These are phyloP conservation scores for Vanessa tameamea DNA, from an alignment of 1,140 invertebrate genomes.

Conservation along the genomic window DNA sequence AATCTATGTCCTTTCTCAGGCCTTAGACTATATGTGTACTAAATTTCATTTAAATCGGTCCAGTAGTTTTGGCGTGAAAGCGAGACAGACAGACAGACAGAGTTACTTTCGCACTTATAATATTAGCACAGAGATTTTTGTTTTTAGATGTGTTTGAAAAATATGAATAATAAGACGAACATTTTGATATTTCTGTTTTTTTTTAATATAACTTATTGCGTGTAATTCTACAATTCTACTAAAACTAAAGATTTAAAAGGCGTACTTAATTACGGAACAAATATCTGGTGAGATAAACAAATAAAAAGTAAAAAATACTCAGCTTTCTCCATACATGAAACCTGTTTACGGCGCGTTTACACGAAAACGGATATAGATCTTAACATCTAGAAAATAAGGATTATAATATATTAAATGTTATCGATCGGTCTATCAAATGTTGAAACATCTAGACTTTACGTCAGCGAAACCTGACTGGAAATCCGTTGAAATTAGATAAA, in stretches of 20 bases:
- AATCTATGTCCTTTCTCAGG: too few species aligned
- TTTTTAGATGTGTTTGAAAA: too few species aligned
- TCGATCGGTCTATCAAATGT: background rate
- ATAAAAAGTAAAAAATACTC: constrained; percentile 28
- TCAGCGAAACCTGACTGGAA: constrained; percentile 7
- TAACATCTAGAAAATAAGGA: background rate
- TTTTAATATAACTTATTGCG: too few species aligned
- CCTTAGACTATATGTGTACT: too few species aligned
- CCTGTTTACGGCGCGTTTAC: constrained; percentile 22
- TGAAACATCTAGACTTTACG: background rate
- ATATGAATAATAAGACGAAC: too few species aligned
- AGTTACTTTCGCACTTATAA: too few species aligned
- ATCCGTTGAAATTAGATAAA: constrained; percentile 2
- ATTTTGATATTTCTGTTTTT: too few species aligned
- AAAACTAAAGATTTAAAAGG: constrained; percentile 12
- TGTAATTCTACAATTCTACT: background rate
- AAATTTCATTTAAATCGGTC: too few species aligned
- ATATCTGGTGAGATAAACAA: constrained; percentile 26
- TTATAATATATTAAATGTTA: background rate
- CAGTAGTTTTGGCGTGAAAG: too few species aligned
- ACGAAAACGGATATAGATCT: constrained; percentile 12
- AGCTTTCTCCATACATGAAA: constrained; percentile 26
- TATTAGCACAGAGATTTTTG: too few species aligned
- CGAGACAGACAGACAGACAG: too few species aligned
- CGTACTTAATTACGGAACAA: constrained; percentile 26